Base-by-base conservation (phyloP, 2,113 vertebrate species). In the Hemicordylus capensis region DNA sequence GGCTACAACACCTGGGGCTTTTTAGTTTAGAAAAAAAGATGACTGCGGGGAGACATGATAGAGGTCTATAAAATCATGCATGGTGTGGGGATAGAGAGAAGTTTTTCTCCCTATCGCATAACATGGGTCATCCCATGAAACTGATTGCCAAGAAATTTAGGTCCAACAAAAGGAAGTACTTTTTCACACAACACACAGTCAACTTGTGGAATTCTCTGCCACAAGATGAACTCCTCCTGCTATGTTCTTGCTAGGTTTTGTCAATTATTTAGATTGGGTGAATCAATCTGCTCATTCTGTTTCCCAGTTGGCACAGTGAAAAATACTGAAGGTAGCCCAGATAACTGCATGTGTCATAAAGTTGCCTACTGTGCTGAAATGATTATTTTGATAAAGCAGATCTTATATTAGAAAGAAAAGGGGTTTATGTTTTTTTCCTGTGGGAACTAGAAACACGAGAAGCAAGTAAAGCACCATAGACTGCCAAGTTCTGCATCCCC, bases 251-350 rank as follows among this genome's bases (percentile, higher is more conserved):
- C 63, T 80, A 19, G 0, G 76, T 87, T 77, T 80, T 44, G 24
- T 69, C 64, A 74, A 73, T 31, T 73, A 63, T 46, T 89, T 46
- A 80, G 10, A 56, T 11, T 37, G 59, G 22, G 3, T 78, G 19
- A 83, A 75, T 15, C 63, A 64, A 39, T 31, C 72, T 3, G 39
- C 20, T 37, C 54, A 1, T 51, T 66, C 74, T 72, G 48, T 82
- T 76, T 46, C 51, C 70, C 10, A 31, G 66, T 63, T 69, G 51
- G 17, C 8, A 76, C 28, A 15, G 28, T 66, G 76, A 67, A 84
- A 89, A 85, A 46, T 42, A 81, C 7, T 59, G 66, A 44, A 86
- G 75, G 67, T 69, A 86, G 76, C 54, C 17, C 4, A 44, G 67
- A 73, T 19, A 79, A 83, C 3, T 64, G 76, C 34, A 74, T 59